These are phyloP conservation scores for Cisticola juncidis DNA, from an alignment of 2,113 vertebrate species.

Conservation along the genomic window DNA sequence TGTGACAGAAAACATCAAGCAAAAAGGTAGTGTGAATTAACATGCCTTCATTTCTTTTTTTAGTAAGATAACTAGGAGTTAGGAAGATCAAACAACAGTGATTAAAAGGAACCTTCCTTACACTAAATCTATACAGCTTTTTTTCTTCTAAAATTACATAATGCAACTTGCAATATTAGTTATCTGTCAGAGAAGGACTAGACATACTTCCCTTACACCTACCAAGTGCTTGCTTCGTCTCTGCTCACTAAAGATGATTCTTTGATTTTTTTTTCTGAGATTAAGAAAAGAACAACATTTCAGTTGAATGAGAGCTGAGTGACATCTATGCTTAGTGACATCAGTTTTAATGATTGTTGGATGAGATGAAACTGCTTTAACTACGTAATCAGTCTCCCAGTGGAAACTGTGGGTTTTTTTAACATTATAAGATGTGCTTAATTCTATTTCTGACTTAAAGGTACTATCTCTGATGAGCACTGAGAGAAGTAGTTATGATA, in stretches of 20 bases:
- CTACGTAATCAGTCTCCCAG: neutral
- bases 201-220: neutral
- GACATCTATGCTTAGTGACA: neutral
- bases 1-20: fast-evolving
- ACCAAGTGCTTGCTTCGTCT: neutral
- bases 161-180: neutral
- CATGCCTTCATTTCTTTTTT: neutral
- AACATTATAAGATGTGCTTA: neutral
- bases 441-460: neutral
- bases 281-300: neutral
- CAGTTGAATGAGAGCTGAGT: neutral
- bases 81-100: neutral
- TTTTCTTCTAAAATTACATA: neutral
- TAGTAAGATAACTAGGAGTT: neutral
- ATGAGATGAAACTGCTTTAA: neutral
- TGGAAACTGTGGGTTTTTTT: neutral
- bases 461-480: neutral
- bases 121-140: neutral
- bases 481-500: neutral
- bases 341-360: neutral
- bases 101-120: neutral
- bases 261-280: neutral
- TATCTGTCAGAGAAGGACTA: neutral
- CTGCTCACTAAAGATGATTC: neutral
- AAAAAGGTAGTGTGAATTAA: neutral